A percentile compares a stretch with the other conserved stretches of the same genome.
Evolutionary conservation across 53 echinoderm and acorn worm species (phyloP).

Genomic region (Mesocentrotus franciscanus): DNA sequence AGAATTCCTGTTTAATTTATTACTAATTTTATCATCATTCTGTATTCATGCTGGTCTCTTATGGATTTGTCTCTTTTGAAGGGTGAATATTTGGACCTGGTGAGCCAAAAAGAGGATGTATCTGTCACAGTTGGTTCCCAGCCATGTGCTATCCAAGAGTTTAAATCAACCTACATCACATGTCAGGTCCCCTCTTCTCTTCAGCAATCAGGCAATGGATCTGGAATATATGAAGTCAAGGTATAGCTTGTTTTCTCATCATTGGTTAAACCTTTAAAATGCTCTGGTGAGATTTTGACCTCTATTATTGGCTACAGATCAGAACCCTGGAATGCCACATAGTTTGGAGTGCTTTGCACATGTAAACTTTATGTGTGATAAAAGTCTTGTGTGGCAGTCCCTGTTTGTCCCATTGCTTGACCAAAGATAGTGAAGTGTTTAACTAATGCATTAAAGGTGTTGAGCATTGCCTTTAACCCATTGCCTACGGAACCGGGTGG

Average conservation of each 20-base stretch:
- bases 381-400: too few relatives aligned
- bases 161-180: slow-evolving; percentile 12
- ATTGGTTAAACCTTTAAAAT: neutral
- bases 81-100: slow-evolving; percentile 58
- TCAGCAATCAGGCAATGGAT: neutral
- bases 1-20: neutral
- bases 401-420: too few relatives aligned
- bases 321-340: too few relatives aligned
- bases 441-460: too few relatives aligned
- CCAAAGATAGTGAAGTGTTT: too few relatives aligned
- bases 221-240: slow-evolving; percentile 55
- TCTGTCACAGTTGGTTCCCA: neutral
- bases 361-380: too few relatives aligned
- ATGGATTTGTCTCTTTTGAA: neutral
- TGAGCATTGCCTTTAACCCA: too few relatives aligned
- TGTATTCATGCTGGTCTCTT: neutral
- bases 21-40: neutral
- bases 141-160: slow-evolving; percentile 22
- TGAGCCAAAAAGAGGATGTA: slow-evolving; percentile 32
- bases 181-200: slow-evolving; percentile 40
- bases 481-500: too few relatives aligned
- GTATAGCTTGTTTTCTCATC: neutral
- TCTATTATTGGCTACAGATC: too few relatives aligned
- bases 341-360: too few relatives aligned
- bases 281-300: neutral